These are phyloP conservation scores for Xiphophorus maculatus DNA, from an alignment of 2,113 vertebrate species.

Conservation along the genomic window DNA sequence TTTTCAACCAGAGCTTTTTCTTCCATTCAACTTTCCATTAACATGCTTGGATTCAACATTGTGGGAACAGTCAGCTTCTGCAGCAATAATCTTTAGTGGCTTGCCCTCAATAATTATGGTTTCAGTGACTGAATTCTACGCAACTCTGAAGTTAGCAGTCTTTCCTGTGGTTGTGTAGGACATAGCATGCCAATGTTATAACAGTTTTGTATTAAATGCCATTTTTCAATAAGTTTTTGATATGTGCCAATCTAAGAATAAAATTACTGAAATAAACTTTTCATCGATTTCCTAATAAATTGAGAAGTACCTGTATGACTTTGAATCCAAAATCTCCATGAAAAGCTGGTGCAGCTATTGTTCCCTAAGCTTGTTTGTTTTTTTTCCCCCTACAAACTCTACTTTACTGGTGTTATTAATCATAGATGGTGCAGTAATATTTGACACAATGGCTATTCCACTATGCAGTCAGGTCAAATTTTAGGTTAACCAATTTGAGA, in stretches of 20 bases:
- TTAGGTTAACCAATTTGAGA: neutral
- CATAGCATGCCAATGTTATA: neutral
- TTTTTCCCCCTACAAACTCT: neutral
- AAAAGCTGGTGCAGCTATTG: no score
- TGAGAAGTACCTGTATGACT: no score
- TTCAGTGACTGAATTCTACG: neutral
- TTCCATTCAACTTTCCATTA: neutral
- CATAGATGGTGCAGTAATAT: neutral
- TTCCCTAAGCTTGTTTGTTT: no score
- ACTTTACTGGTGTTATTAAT: neutral
- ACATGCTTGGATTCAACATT: neutral
- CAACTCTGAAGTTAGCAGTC: neutral
- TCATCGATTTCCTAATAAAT: neutral
- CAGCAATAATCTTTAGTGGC: neutral
- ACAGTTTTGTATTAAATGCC: neutral
- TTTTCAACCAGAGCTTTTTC: neutral
- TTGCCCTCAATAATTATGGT: no score
- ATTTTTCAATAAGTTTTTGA: neutral
- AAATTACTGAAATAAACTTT: neutral
- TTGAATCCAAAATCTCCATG: no score
- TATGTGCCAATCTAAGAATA: neutral
- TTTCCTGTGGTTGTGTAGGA: neutral
- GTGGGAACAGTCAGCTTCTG: neutral
- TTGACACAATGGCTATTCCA: slow-evolving; percentile 3
- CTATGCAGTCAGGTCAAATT: neutral